phyloP scores from a whole-genome alignment of 2,888 invertebrate genomes.

The Leptopilina myrica region DNA sequence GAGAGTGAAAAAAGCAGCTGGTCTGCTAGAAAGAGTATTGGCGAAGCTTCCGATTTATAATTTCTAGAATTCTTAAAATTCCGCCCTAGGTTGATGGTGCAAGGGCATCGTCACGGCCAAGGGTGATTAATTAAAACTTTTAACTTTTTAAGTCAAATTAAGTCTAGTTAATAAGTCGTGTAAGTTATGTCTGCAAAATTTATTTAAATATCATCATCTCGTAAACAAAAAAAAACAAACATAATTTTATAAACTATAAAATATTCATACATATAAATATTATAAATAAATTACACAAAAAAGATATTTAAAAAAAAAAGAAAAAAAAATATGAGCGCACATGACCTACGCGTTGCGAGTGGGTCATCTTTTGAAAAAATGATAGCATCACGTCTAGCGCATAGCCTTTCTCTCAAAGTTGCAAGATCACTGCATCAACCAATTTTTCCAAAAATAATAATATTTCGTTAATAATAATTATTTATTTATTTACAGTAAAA shows the following conservation, averaged over 20 bases:
- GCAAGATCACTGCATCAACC: constrained; percentile 5
- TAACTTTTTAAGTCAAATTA: constrained; percentile 64
- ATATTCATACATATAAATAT: constrained; percentile 42
- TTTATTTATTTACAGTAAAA: no score
- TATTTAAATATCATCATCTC: constrained; percentile 54
- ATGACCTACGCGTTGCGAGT: constrained; percentile 39
- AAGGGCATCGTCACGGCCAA: constrained; percentile 59
- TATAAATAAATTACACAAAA: background rate
- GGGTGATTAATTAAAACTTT: constrained; percentile 59
- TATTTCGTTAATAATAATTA: no score
- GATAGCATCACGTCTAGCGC: constrained; percentile 39
- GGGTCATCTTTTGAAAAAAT: constrained; percentile 30
- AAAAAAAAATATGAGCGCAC: constrained; percentile 32
- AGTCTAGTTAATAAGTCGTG: constrained; percentile 60
- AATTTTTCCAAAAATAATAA: background rate
- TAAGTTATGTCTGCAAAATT: constrained; percentile 64
- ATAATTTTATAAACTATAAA: constrained; percentile 49
- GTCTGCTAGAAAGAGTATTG: constrained; percentile 63
- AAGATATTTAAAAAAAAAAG: background rate
- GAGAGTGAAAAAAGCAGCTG: constrained; percentile 66
- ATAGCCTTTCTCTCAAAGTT: constrained; percentile 20
- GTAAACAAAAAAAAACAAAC: constrained; percentile 32
- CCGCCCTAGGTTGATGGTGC: constrained; percentile 65
- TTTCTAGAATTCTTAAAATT: constrained; percentile 67
- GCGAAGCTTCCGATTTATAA: constrained; percentile 72